phyloP scores from a whole-genome alignment of 1,140 invertebrate genomes.

The Bombus ignitus region DNA sequence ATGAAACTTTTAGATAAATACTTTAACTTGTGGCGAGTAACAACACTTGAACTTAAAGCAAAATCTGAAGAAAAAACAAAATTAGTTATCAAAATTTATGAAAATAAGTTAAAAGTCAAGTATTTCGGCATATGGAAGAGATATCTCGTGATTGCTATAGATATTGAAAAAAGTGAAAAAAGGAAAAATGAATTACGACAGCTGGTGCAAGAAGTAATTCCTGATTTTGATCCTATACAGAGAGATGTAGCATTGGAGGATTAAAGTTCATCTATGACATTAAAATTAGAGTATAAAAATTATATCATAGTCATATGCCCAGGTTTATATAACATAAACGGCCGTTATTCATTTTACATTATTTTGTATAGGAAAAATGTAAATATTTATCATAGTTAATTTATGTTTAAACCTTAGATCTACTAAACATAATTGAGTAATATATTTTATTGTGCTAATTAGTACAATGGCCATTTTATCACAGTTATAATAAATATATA shows the following conservation, averaged over 20 bases:
- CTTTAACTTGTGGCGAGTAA: conserved; percentile 66
- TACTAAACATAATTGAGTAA: conserved; percentile 37
- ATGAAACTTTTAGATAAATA: conserved; percentile 69
- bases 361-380: conserved; percentile 26
- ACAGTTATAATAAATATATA: conserved; percentile 76
- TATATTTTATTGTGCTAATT: conserved; percentile 61
- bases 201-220: conserved; percentile 76
- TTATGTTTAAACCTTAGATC: conserved; percentile 32
- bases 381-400: conserved; percentile 26
- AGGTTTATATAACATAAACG: conserved; percentile 15
- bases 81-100: conserved; percentile 60
- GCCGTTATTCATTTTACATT: background rate
- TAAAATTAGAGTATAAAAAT: conserved; percentile 27
- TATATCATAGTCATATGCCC: conserved; percentile 29
- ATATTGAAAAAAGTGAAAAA: conserved; percentile 74
- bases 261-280: conserved; percentile 48
- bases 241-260: conserved; percentile 73
- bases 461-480: conserved; percentile 73
- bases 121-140: conserved; percentile 73
- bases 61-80: conserved; percentile 56
- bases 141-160: conserved; percentile 70
- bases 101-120: conserved; percentile 60
- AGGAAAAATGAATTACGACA: conserved; percentile 74
- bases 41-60: conserved; percentile 48
- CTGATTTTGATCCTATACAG: conserved; percentile 75